A percentile compares a stretch with the other conserved stretches of the same genome.
Evolutionary conservation across 2,113 vertebrate genomes (phyloP).

Genomic region (Pterophyllum scalare): DNA sequence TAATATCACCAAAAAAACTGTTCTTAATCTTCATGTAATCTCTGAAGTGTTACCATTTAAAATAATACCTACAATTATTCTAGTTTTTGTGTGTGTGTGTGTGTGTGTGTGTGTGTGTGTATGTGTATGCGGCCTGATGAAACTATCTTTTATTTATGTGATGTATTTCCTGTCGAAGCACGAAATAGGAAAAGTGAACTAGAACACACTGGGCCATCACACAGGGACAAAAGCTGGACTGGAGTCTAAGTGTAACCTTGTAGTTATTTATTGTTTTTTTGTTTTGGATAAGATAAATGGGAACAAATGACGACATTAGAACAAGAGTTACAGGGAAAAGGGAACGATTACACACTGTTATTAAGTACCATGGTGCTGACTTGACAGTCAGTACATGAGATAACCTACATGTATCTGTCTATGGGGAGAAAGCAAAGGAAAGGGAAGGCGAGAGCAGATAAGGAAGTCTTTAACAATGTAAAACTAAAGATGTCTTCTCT

Average conservation of each 20-base stretch:
- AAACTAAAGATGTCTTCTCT: conserved; percentile 12
- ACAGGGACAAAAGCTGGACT: neutral
- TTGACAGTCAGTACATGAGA: conserved; percentile 19
- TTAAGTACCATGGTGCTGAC: neutral
- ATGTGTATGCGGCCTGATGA: neutral
- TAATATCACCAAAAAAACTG: rapidly evolving
- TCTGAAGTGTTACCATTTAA: neutral
- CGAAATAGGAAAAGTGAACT: neutral
- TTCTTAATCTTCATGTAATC: neutral
- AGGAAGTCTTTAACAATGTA: conserved; percentile 66
- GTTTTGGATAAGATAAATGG: neutral
- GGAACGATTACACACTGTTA: neutral
- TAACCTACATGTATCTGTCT: conserved; percentile 34
- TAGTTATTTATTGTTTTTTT: neutral
- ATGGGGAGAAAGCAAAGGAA: conserved; percentile 46
- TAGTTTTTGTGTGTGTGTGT: neutral
- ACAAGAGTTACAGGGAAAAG: neutral
- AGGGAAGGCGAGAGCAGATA: conserved; percentile 54
- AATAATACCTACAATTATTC: no score
- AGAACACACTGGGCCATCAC: neutral
- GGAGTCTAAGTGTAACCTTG: neutral
- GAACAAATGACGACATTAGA: neutral
- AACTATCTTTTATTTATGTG: neutral
- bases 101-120: neutral
- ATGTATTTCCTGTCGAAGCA: neutral